Conservation (phyloP, 2,113 vertebrate species). For the Nanorana parkeri region DNA sequence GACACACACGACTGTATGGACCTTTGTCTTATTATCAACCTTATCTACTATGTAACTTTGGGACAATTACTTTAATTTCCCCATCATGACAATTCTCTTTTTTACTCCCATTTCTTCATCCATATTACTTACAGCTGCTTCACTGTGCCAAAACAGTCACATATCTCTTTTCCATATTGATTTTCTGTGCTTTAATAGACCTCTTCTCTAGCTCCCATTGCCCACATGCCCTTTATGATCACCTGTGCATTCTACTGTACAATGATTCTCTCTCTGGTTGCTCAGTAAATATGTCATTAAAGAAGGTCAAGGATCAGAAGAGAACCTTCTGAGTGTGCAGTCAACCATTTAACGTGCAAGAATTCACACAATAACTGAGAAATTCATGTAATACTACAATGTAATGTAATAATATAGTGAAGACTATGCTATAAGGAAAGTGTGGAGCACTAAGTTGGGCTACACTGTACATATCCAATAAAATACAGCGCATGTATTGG, state of each 20-base stretch:
- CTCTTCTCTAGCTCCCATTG: neutral
- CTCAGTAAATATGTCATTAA: conserved; percentile 1
- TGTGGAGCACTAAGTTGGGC: too few species aligned
- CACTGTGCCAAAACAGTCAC: neutral
- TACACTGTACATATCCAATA: too few species aligned
- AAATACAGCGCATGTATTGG: too few species aligned
- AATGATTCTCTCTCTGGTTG: too few species aligned
- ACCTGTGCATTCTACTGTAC: neutral
- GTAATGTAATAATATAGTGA: too few species aligned
- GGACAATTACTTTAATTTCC: neutral
- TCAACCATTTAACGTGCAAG: neutral
- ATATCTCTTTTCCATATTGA: conserved; percentile 1
- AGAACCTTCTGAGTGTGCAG: neutral
- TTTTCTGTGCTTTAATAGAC: neutral
- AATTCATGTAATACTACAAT: neutral
- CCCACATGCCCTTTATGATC: conserved; percentile 1
- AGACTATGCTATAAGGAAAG: too few species aligned
- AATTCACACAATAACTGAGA: neutral
- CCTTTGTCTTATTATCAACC: too few species aligned
- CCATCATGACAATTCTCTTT: neutral
- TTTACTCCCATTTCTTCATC: neutral
- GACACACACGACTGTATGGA: too few species aligned
- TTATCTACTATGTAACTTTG: too few species aligned
- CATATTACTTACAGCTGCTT: neutral
- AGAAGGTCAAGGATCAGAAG: neutral